Evolutionary conservation across 2,888 invertebrate genomes (phyloP), one percentile per base, ranked within the genome.

Genomic region (Entomobrya multifasciata): DNA sequence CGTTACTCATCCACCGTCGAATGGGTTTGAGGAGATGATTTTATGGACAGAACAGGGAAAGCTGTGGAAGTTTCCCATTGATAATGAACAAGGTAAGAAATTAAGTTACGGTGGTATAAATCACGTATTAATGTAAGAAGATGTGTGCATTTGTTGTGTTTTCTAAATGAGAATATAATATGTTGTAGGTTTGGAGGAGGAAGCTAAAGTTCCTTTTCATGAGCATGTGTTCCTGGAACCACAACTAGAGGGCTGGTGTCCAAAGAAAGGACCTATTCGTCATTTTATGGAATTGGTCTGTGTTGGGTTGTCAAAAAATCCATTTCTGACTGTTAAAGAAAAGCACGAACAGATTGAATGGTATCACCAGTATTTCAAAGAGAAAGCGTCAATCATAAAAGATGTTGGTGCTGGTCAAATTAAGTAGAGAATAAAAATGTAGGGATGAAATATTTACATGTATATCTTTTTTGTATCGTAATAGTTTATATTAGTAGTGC

Each of bases 281-380:
- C 97, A 99, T 93, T 99, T 98, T 92, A 99, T 99, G 99, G 98
- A 99, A 92, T 94, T 99, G 6, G 98, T 99, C 0, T 96, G 96
- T 91, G 95, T 96, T 0, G 99, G 99, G 5, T 94, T 99, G 0
- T 97, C 98, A 0, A 98, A 98, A 93, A 99, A 99, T 93, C 96
- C 97, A 0, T 97, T 96, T 93, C 94, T 99, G 91, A 96, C 96
- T 0, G 97, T 96, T 0, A 93, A 95, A 89, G 96, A 98, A 91
- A 99, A 99, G 92, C 94, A 94, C 89, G 96, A 96, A 13, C 97
- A 98, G 92, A 96, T 99, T 62, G 93, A 95, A 88, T 99, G 99
- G 99, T 99, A 96, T 92, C 95, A 95, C 89, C 95, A 97, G 79
- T 99, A 97, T 92, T 99, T 99, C 92, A 95, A 95, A 88, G 94